A percentile compares a stretch with the other conserved stretches of the same genome.
phyloP scores from a whole-genome alignment of 2,113 vertebrate species.

The human (Homo sapiens) region GRCh38 chr2:160091501-160092000 shows the following conservation, averaged over 20 bases:
- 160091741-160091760: constrained; percentile 37
- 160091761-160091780: constrained; percentile 1
- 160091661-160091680: constrained; percentile 33
- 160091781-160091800: background rate
- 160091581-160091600: constrained; percentile 1
- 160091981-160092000: background rate
- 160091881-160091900: background rate
- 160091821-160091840: background rate
- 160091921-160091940: constrained; percentile 8
- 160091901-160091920: background rate
- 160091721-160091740: constrained; percentile 33
- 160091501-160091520: background rate
- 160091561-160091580: background rate
- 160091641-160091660: constrained; percentile 54
- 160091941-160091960: background rate
- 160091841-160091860: constrained; percentile 17
- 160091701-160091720: constrained; percentile 50
- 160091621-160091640: background rate
- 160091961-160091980: constrained; percentile 1
- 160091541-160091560: background rate
- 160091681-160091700: constrained; percentile 59
- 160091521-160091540: background rate
- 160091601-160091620: background rate
- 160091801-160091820: background rate
- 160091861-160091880: background rate